phyloP scores from a whole-genome alignment of 1,140 invertebrate genomes.

The Drosophila athabasca region DNA sequence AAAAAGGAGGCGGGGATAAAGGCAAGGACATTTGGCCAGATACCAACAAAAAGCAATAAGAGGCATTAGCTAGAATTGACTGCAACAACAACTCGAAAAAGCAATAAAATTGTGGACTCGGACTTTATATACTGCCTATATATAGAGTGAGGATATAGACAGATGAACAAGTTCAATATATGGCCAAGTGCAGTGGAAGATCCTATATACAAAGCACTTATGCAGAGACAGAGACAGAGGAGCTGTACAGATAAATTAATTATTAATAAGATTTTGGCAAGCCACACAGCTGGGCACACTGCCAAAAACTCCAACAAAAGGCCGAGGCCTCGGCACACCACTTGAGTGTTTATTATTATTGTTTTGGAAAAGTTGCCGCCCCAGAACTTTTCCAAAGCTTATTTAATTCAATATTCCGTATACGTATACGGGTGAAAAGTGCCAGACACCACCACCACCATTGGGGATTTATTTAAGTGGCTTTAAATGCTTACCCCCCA shows the following conservation, averaged over 20 bases:
- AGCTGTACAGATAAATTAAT: conserved; percentile 65
- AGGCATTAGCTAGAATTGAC: not conserved
- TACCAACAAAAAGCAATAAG: conserved; percentile 14
- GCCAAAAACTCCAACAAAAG: conserved; percentile 21
- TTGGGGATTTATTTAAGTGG: conserved; percentile 58
- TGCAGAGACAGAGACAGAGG: conserved; percentile 12
- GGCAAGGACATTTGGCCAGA: conserved; percentile 10
- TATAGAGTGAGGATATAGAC: not conserved
- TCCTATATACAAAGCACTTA: conserved; percentile 40
- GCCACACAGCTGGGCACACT: conserved; percentile 15
- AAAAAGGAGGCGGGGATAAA: not conserved
- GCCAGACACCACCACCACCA: not conserved
- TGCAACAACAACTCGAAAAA: conserved; percentile 14
- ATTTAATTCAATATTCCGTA: conserved; percentile 36
- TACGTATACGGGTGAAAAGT: too few relatives aligned
- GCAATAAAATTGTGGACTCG: conserved; percentile 54
- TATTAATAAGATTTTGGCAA: conserved; percentile 59
- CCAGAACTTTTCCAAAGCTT: conserved; percentile 51
- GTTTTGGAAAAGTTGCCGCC: conserved; percentile 42
- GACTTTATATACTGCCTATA: too few relatives aligned
- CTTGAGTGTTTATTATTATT: conserved; percentile 66
- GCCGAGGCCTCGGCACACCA: conserved; percentile 29
- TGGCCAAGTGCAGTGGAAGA: conserved; percentile 27
- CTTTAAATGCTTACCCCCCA: conserved; percentile 29
- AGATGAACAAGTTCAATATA: conserved; percentile 5